Conservation (phyloP, 2,113 vertebrate species). For the Heteronetta atricapilla region DNA sequence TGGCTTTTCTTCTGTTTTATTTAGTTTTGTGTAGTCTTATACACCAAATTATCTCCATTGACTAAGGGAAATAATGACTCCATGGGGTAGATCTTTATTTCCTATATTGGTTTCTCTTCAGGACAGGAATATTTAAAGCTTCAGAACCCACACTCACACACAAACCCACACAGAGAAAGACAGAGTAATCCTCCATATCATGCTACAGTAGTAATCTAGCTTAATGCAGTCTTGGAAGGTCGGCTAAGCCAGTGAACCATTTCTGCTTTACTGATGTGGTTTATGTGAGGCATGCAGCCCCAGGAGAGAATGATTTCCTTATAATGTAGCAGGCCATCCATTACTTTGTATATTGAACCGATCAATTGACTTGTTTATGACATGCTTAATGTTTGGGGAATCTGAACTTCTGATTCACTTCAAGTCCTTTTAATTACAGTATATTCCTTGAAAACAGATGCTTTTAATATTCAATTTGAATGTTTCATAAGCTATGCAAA, state of each 20-base stretch:
- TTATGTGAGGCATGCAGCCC: conserved; percentile 27
- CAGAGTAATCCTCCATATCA: not conserved
- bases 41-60: not conserved
- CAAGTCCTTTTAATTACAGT: conserved; percentile 72
- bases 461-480: conserved; percentile 72
- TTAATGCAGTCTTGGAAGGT: conserved; percentile 25
- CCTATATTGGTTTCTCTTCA: not conserved
- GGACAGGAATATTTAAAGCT: not conserved
- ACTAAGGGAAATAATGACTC: not conserved
- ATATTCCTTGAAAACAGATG: conserved; percentile 74
- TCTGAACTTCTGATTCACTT: conserved; percentile 69
- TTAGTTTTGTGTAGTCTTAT: not conserved
- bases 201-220: conserved; percentile 22
- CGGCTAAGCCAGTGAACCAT: conserved; percentile 38
- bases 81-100: not conserved
- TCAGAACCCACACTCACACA: not conserved
- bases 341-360: conserved; percentile 56
- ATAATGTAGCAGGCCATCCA: conserved; percentile 36
- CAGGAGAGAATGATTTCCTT: conserved; percentile 37
- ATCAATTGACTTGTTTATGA: conserved; percentile 65
- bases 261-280: conserved; percentile 49
- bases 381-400: conserved; percentile 64
- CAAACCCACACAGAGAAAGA: not conserved
- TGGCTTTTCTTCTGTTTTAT: not conserved
- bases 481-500: conserved; percentile 75